Percentiles rank a stretch among this genome's conserved stretches.
Conservation (phyloP, 2,888 invertebrate genomes). For the Lasioglossum calceatum region DNA sequence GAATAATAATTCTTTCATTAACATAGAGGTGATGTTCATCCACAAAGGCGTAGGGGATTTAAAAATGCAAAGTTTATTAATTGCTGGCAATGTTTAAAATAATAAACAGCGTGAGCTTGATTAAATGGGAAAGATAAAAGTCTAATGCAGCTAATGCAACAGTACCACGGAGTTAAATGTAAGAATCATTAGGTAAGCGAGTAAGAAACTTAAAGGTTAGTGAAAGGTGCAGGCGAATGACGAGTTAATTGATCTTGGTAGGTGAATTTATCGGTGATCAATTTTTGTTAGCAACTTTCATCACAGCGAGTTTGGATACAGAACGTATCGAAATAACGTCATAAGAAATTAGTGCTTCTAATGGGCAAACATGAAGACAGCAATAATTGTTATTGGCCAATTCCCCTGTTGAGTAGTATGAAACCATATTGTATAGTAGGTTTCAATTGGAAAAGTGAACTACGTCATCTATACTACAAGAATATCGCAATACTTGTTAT, state of each 20-base stretch:
- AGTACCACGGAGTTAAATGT: not conserved
- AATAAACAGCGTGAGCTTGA: not conserved
- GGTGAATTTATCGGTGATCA: not conserved
- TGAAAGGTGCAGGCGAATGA: slow-evolving; percentile 2
- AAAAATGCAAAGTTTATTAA: not conserved
- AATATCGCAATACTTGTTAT: not conserved
- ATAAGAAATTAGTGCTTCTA: not conserved
- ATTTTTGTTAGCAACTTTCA: not conserved
- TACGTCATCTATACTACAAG: not conserved
- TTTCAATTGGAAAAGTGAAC: not conserved
- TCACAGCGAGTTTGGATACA: not conserved
- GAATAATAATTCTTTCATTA: not conserved
- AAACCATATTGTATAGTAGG: not conserved
- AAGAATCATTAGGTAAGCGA: slow-evolving; percentile 2
- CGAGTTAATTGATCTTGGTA: not conserved
- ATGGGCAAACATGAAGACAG: not conserved
- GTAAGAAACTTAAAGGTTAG: slow-evolving; percentile 6
- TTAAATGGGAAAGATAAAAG: not conserved
- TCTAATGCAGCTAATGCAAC: not conserved
- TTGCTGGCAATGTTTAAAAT: not conserved
- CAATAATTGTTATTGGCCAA: not conserved
- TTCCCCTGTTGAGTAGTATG: not conserved
- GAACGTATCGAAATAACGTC: not conserved
- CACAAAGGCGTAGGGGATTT: not conserved
- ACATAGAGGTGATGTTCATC: too few relatives aligned